Base-by-base conservation (phyloP, 2,888 invertebrate species). In the Carterocephalus palaemon region DNA sequence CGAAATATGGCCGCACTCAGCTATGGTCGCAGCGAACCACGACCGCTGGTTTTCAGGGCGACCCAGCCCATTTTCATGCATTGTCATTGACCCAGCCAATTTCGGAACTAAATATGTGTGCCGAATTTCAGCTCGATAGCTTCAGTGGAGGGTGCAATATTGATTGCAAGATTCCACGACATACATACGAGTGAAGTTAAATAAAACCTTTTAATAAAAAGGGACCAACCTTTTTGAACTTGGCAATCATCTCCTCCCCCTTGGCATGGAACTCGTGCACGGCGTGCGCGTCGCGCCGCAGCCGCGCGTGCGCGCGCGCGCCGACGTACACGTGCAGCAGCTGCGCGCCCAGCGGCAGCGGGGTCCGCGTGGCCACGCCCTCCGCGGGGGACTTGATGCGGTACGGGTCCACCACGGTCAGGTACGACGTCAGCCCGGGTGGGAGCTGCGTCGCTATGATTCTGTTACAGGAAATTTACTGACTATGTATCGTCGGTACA, bases 351-450 rank as follows among this genome's bases (percentile, higher is more conserved):
- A 92, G 80, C 0, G 96, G 96, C 43, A 95, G 75, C 34, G 94
- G 92, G 55, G 93, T 93, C 53, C 90, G 89, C 0, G 89, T 86
- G 31, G 78, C 66, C 20, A 93, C 79, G 26, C 86, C 83, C 69
- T 95, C 94, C 0, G 94, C 95, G 0, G 95, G 93, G 0, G 92
- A 91, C 82, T 94, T 95, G 70, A 95, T 92, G 58, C 94, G 89
- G 66, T 93, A 93, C 0, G 95, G 95, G 81, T 95, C 95, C 17
- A 94, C 93, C 45, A 95, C 89, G 7, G 95, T 91, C 4, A 96
- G 81, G 67, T 92, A 91, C 55, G 95, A 95, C 0, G 95, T 94
- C 46, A 95, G 80, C 51, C 90, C 90, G 2, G 92, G 89, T 23
- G 91, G 91, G 3, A 95, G 75, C 64, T 95, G 95, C 0, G 95